A percentile compares a stretch with the other conserved stretches of the same genome.
phyloP scores from a whole-genome alignment of 2,113 vertebrate genomes.

The Myodes glareolus region DNA sequence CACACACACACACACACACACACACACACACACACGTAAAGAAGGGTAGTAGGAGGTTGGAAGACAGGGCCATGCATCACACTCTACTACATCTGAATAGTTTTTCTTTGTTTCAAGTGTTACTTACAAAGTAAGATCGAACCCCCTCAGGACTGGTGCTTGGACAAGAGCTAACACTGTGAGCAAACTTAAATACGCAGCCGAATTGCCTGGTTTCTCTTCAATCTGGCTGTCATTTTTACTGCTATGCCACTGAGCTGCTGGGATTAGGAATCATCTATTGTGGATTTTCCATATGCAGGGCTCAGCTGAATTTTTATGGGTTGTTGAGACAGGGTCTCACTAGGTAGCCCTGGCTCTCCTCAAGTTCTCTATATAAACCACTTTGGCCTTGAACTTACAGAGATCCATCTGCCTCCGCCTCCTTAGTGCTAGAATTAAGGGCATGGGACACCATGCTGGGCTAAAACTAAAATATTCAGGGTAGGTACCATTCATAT shows the following conservation, averaged over 20 bases:
- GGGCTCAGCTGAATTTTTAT: not conserved
- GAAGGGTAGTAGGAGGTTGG: not conserved
- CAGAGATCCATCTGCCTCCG: not conserved
- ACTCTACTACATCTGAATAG: not conserved
- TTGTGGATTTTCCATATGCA: not conserved
- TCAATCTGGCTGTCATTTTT: not conserved
- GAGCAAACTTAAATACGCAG: not conserved
- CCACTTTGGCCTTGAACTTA: not conserved
- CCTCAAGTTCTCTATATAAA: not conserved
- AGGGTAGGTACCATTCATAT: not conserved
- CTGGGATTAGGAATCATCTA: not conserved
- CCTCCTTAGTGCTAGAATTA: not conserved
- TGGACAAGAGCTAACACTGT: not conserved
- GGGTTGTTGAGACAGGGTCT: not conserved
- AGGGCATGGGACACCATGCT: not conserved
- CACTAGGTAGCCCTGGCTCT: not conserved
- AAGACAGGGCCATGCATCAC: not conserved
- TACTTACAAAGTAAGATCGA: not conserved
- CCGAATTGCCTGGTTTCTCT: not conserved
- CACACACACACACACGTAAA: too few relatives aligned
- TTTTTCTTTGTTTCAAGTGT: constrained; percentile 15
- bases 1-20: not conserved
- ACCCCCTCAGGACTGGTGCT: not conserved
- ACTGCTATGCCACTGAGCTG: not conserved
- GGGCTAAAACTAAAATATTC: not conserved